A percentile compares a stretch with the other conserved stretches of the same genome.
These are phyloP conservation scores for Agriopis aurantiaria DNA, from an alignment of 2,888 invertebrate species.

Conservation along the genomic window DNA sequence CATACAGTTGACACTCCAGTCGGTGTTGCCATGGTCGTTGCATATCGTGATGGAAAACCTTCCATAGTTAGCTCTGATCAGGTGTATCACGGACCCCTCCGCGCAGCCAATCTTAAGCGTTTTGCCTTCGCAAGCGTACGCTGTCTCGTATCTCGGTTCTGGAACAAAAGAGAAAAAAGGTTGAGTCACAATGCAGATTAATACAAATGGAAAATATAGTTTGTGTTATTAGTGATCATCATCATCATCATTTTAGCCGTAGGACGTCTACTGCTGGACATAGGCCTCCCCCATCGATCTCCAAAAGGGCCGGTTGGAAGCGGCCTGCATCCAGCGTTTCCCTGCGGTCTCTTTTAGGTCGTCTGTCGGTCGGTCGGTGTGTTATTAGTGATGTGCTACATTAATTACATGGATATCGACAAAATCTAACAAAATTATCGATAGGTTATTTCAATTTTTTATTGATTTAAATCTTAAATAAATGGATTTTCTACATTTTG, in stretches of 20 bases:
- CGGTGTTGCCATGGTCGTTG: slow-evolving; percentile 98
- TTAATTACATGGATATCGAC: background rate
- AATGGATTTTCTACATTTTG: background rate
- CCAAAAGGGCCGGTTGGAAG: no score
- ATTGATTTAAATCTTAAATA: no score
- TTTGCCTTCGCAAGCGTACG: slow-evolving; percentile 97
- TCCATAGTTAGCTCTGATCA: slow-evolving; percentile 97
- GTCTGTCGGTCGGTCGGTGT: no score
- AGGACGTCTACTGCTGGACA: no score
- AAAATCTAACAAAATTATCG: background rate
- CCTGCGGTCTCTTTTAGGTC: no score
- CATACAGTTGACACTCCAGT: slow-evolving; percentile 98
- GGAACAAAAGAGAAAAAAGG: slow-evolving; percentile 58
- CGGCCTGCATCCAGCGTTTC: no score
- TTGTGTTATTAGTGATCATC: background rate
- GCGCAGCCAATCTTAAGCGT: slow-evolving; percentile 95
- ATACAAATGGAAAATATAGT: background rate
- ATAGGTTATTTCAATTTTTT: background rate
- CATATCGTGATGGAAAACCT: slow-evolving; percentile 98
- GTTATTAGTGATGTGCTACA: background rate
- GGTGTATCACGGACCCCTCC: slow-evolving; percentile 95
- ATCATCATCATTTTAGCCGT: no score
- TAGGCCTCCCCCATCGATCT: no score
- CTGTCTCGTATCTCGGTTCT: slow-evolving; percentile 95
- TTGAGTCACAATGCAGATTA: slow-evolving; percentile 3